Evolutionary conservation across 2,797 vertebrate genomes (phyloP), one percentile per base, ranked within the genome.

Genomic region (Serranus cabrilla): DNA sequence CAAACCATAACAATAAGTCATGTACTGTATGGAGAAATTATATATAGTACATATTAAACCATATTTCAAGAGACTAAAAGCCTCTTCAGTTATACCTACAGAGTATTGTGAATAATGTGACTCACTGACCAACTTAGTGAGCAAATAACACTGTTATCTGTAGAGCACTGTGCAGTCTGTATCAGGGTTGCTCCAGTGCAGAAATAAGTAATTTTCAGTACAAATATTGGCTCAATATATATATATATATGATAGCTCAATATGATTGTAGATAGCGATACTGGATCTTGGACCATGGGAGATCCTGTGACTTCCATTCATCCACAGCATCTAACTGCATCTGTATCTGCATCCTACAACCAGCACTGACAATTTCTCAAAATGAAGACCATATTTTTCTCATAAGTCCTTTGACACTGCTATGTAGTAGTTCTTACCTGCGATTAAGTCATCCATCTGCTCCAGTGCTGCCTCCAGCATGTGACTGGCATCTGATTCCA

Each of bases 401-500:
- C 12, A 1, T 40, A 12, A 40, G 11, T 40, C 39, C 11, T 13
- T 12, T 13, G 39, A 42, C 23, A 4, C 20, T 25, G 40, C 27
- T 7, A 9, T 18, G 20, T 17, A 0, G 3, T 4, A 2, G 18
- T 20, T 11, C 43, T 71, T 91, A 99, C 98, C 97, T 95, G 98
- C 98, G 40, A 99, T 97, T 84, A 99, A 98, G 88, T 97, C 98
- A 49, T 99, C 98, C 97, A 99, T 99, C 91, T 99, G 98, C 90
- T 98, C 98, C 91, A 99, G 89, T 50, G 98, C 98, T 1, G 97
- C 97, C 93, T 98, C 97, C 73, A 99, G 93, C 92, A 95, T 97
- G 51, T 99, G 97, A 92, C 97, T 99, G 23, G 97, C 98, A 18
- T 99, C 96, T 6, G 96, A 97, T 78, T 96, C 95, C 98, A 98